These are phyloP conservation scores for Saccopteryx bilineata DNA, from an alignment of 2,113 vertebrate genomes.

Conservation along the genomic window DNA sequence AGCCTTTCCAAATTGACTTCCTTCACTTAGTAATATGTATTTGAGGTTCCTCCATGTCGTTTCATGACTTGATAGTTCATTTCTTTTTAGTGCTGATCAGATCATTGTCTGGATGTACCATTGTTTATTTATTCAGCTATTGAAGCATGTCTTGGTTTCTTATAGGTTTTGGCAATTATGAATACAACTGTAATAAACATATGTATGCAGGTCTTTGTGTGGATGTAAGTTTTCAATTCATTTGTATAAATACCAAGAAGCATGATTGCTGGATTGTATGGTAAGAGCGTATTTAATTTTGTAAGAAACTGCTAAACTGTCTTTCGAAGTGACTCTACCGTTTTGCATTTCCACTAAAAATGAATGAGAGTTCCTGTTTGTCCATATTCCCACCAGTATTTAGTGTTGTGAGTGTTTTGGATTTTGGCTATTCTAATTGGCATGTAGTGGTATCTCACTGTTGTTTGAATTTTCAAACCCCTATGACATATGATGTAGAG, in stretches of 20 bases:
- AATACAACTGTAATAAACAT: constrained; percentile 47
- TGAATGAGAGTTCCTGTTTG: background rate
- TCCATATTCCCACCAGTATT: background rate
- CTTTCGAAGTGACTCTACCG: constrained; percentile 28
- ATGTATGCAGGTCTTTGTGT: background rate
- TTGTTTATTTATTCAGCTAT: background rate
- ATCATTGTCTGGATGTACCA: background rate
- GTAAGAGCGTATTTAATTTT: constrained; percentile 46
- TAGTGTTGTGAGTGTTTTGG: background rate
- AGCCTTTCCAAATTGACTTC: background rate
- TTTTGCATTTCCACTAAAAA: constrained; percentile 25
- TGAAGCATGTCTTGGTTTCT: constrained; percentile 16
- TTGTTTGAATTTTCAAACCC: background rate
- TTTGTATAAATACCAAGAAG: constrained; percentile 9
- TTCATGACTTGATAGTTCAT: background rate
- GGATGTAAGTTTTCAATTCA: constrained; percentile 35
- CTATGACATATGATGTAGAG: background rate
- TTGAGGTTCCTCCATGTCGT: background rate
- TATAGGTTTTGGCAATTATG: background rate
- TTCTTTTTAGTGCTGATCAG: background rate
- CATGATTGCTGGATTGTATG: background rate
- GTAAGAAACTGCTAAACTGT: background rate
- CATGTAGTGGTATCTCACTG: background rate
- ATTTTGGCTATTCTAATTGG: background rate
- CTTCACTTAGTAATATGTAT: background rate